Evolutionary conservation across 1,140 invertebrate genomes (phyloP).

Genomic region (Aphelenchoides besseyi): DNA sequence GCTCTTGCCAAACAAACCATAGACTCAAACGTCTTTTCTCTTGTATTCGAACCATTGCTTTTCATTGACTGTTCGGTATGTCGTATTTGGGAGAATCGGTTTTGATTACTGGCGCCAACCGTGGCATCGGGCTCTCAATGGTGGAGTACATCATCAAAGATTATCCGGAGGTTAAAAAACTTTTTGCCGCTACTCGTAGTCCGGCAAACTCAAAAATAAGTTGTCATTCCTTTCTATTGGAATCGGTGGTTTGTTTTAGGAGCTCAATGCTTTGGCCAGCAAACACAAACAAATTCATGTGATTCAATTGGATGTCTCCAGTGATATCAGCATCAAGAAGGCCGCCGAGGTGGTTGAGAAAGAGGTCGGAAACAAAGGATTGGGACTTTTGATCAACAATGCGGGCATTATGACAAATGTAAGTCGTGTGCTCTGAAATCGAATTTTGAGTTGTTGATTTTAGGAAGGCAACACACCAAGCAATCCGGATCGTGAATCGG

Average conservation of each 20-base stretch:
- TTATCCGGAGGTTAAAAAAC: constrained; percentile 4
- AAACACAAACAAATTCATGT: background rate
- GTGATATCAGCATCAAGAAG: constrained; percentile 6
- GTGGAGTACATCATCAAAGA: constrained; percentile 12
- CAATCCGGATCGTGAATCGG: constrained; percentile 3
- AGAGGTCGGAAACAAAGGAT: constrained; percentile 2
- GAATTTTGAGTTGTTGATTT: background rate
- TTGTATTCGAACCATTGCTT: background rate
- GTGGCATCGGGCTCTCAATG: constrained; percentile 6
- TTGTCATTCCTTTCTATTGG: no score
- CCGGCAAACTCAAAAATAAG: background rate
- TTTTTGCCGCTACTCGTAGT: constrained; percentile 7
- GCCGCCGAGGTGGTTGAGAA: constrained; percentile 1
- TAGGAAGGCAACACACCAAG: background rate
- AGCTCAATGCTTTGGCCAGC: constrained; percentile 7
- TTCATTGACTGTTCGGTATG: background rate
- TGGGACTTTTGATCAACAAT: constrained; percentile 15
- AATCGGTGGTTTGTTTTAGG: no score
- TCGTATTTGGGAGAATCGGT: constrained; percentile 19
- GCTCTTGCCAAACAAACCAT: no score
- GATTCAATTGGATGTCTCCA: constrained; percentile 6
- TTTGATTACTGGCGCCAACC: constrained; percentile 23
- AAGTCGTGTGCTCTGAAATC: no score
- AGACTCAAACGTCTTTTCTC: background rate
- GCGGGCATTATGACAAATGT: constrained; percentile 14